Evolutionary conservation across 2,113 vertebrate species (phyloP).

Genomic region (Larimichthys crocea): DNA sequence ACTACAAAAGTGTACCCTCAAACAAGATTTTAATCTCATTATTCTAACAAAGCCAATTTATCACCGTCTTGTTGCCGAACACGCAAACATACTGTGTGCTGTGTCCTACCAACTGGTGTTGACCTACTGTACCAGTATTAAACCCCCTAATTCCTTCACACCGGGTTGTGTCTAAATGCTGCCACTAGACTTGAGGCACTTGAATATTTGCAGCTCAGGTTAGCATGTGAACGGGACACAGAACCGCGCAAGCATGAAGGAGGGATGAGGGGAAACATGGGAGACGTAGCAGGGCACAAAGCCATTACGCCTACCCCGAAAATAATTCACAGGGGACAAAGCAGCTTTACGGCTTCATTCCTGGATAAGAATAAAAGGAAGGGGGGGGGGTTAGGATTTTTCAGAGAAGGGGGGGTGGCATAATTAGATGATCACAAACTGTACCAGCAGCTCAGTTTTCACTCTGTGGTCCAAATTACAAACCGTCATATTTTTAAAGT

Average conservation of each 20-base stretch:
- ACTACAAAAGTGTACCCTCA: constrained; percentile 17
- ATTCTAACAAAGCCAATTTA: constrained; percentile 46
- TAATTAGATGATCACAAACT: constrained; percentile 90
- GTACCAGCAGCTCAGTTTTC: constrained; percentile 90
- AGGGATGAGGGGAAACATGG: constrained; percentile 68
- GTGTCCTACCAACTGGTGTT: constrained; percentile 35
- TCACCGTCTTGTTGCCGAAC: constrained; percentile 30
- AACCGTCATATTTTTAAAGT: constrained; percentile 95
- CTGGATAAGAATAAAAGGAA: constrained; percentile 84
- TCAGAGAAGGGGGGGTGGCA: constrained; percentile 65
- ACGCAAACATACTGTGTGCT: constrained; percentile 4
- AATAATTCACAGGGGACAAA: constrained; percentile 80
- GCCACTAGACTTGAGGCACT: constrained; percentile 15
- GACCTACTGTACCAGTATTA: constrained; percentile 1
- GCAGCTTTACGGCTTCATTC: constrained; percentile 74
- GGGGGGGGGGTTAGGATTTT: constrained; percentile 63
- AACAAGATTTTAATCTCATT: constrained; percentile 48
- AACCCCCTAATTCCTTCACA: neutral
- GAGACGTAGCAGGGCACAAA: constrained; percentile 74
- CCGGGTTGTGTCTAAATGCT: constrained; percentile 17
- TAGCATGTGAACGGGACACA: constrained; percentile 51
- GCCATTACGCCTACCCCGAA: constrained; percentile 79
- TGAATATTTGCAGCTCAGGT: constrained; percentile 55
- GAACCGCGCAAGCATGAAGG: constrained; percentile 65
- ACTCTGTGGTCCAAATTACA: constrained; percentile 91